Evolutionary conservation across 2,113 vertebrate genomes (phyloP), one percentile per base, ranked within the genome.

Genomic region (Montifringilla adamsi): DNA sequence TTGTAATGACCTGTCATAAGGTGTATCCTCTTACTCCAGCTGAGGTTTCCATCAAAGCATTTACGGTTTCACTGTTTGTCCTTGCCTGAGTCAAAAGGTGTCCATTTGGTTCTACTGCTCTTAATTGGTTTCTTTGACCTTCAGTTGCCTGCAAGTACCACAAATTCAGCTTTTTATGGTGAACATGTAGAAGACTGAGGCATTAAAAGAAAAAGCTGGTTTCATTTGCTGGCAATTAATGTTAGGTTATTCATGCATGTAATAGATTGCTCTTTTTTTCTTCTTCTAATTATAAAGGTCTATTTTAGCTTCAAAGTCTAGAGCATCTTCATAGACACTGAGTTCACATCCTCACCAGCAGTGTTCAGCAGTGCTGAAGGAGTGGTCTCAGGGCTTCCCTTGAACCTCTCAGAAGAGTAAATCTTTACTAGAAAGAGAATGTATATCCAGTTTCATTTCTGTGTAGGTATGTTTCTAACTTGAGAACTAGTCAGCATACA

Each of bases 351-450:
- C 41, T 89, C 28, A n/a, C 35, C 39, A 47, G 39, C 79, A 43
- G 18, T 30, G 10, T 50, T 81, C 23, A 66, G 50, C 37, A 50
- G 31, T 52, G n/a, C 74, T 81, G 47, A 56, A 35, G 56, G 53
- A 78, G 28, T 79, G 41, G 18, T 84, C 39, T 49, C 58, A 87
- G 37, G 31, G 47, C 46, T 87, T 89, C 33, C 2, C 1, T 17
- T 93, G 76, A 89, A 55, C 50, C 77, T 94, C 84, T 95, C 8
- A 5, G 37, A 87, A 78, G 43, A 97, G 89, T 80, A 96, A 95
- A 96, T 95, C 81, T 97, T 94, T 56, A 63, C 87, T 96, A 81
- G 93, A 96, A 96, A 84, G 59, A 69, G 84, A 95, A 78, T 60
- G 62, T 88, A 44, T 76, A 63, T 96, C 94, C 44, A 62, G 73